Percentiles rank a stretch among this genome's conserved stretches.
phyloP scores from a whole-genome alignment of 2,888 invertebrate genomes.

The Augochlorella aurata region DNA sequence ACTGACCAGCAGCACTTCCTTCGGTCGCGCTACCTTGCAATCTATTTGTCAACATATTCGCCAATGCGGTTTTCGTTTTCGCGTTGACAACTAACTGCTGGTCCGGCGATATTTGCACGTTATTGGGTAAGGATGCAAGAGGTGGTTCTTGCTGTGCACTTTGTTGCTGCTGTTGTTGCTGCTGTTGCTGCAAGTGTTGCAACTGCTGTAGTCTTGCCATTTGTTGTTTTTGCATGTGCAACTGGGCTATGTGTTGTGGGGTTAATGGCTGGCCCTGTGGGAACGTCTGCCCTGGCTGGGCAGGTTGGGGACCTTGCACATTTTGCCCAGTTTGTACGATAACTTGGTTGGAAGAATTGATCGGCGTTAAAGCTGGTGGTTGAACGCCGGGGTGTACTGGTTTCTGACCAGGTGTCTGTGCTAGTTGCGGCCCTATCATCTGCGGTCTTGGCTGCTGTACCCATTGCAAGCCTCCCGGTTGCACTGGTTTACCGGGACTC shows the following conservation, averaged over 20 bases:
- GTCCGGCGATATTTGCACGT: conserved; percentile 78
- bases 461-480: conserved; percentile 84
- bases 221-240: conserved; percentile 82
- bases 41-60: conserved; percentile 95
- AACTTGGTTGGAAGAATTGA: conserved; percentile 76
- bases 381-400: conserved; percentile 78
- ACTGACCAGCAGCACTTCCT: conserved; percentile 83
- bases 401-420: conserved; percentile 75
- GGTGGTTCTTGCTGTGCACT: conserved; percentile 83
- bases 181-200: conserved; percentile 79
- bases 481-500: conserved; percentile 86
- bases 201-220: conserved; percentile 74
- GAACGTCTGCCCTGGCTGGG: conserved; percentile 74
- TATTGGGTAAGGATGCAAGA: conserved; percentile 73
- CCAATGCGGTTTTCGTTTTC: conserved; percentile 96
- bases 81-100: conserved; percentile 89
- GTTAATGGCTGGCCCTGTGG: conserved; percentile 79
- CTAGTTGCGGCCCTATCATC: conserved; percentile 83
- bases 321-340: conserved; percentile 72
- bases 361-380: conserved; percentile 78
- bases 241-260: conserved; percentile 82
- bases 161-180: conserved; percentile 81
- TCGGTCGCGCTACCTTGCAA: conserved; percentile 84
- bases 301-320: conserved; percentile 70
- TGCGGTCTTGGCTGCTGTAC: conserved; percentile 86